Conservation (phyloP, 2,888 invertebrate species). For the Oligia strigilis region DNA sequence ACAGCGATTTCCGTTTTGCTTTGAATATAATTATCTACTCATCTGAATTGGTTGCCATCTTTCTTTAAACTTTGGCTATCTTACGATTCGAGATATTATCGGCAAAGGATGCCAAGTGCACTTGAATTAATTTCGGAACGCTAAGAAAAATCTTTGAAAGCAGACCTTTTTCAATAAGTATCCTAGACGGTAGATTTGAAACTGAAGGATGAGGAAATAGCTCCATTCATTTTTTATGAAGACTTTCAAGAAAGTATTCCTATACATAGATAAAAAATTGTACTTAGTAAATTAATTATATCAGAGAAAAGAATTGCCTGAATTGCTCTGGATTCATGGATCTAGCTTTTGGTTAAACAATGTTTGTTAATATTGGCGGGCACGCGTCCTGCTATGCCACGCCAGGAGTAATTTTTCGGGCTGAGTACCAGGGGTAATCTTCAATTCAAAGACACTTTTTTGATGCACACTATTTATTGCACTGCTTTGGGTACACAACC, state of each 20-base stretch:
- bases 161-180: constrained; percentile 14
- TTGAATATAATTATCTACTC: background rate
- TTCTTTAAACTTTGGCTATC: background rate
- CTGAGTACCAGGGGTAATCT: no score
- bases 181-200: constrained; percentile 10
- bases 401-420: no score
- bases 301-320: background rate
- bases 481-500: no score
- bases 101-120: constrained; percentile 8
- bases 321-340: no score
- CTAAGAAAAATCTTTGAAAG: constrained; percentile 16
- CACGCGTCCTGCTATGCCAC: no score
- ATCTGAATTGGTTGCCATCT: background rate
- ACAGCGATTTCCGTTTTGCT: background rate
- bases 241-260: background rate
- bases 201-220: background rate
- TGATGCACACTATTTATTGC: no score
- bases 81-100: constrained; percentile 21
- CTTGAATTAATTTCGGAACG: constrained; percentile 34
- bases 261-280: background rate
- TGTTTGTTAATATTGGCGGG: no score
- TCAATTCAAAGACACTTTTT: no score
- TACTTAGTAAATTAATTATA: background rate
- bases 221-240: constrained; percentile 3
- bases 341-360: no score